phyloP scores from a whole-genome alignment of 2,888 invertebrate species.

The Rotaria socialis region DNA sequence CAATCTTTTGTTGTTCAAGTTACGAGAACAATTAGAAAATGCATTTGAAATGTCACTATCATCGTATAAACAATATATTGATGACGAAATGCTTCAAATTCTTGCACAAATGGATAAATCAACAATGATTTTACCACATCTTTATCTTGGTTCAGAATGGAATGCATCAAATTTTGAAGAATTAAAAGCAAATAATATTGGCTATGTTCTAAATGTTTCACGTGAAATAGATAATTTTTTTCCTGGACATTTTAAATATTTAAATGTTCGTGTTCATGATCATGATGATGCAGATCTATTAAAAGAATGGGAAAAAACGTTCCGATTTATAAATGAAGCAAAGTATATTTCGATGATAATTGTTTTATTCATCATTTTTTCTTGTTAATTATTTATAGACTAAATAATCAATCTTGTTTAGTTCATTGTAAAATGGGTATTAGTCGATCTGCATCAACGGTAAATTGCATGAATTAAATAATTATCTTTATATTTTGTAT shows the following conservation, averaged over 20 bases:
- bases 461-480: neutral
- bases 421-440: slow-evolving; percentile 99
- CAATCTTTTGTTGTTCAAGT: slow-evolving; percentile 59
- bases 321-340: slow-evolving; percentile 88
- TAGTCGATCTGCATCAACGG: slow-evolving; percentile 84
- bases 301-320: slow-evolving; percentile 95
- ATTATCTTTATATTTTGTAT: neutral
- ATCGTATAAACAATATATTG: slow-evolving; percentile 82
- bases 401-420: slow-evolving; percentile 59
- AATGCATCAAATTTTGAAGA: slow-evolving; percentile 99
- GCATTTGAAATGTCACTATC: slow-evolving; percentile 62
- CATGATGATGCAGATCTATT: slow-evolving; percentile 91
- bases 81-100: slow-evolving; percentile 92
- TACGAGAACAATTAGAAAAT: slow-evolving; percentile 66
- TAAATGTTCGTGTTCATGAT: slow-evolving; percentile 92
- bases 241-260: slow-evolving; percentile 89
- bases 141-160: slow-evolving; percentile 97
- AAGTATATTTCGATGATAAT: slow-evolving; percentile 58
- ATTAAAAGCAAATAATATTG: slow-evolving; percentile 84
- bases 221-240: slow-evolving; percentile 98
- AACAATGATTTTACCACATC: slow-evolving; percentile 87
- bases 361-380: neutral
- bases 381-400: neutral
- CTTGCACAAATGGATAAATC: slow-evolving; percentile 97
- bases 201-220: slow-evolving; percentile 92